Percentiles rank a stretch among this genome's conserved stretches.
Evolutionary conservation across 2,888 invertebrate species (phyloP).

Genomic region (Meiosimyza decipiens): DNA sequence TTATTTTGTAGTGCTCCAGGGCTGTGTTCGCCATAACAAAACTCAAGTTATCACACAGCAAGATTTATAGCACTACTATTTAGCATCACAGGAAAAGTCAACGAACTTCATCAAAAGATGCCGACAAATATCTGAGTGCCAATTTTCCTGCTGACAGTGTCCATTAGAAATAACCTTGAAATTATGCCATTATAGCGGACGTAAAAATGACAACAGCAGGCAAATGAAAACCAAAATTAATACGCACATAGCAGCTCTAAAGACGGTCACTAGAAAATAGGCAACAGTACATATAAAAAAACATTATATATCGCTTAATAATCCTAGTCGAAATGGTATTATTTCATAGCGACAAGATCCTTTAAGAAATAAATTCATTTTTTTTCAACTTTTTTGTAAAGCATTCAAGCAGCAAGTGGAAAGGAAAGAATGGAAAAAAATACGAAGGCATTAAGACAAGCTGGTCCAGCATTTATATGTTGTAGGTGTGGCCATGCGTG

Average conservation of each 20-base stretch:
- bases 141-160: background rate
- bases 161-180: conserved; percentile 19
- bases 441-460: background rate
- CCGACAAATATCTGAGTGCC: no score
- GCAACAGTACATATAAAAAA: background rate
- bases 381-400: background rate
- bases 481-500: conserved; percentile 1
- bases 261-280: background rate
- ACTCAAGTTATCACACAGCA: no score
- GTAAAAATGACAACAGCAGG: conserved; percentile 17
- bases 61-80: no score
- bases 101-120: no score
- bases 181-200: conserved; percentile 30
- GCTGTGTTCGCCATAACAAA: no score
- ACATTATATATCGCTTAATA: background rate
- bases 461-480: conserved; percentile 1
- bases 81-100: no score
- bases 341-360: background rate
- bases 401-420: conserved; percentile 15
- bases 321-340: background rate
- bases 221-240: conserved; percentile 19
- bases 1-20: no score
- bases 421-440: background rate
- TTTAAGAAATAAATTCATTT: conserved; percentile 16
- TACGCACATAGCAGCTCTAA: background rate